phyloP scores from a whole-genome alignment of 2,888 invertebrate species.

The Epirrhoe alternata region DNA sequence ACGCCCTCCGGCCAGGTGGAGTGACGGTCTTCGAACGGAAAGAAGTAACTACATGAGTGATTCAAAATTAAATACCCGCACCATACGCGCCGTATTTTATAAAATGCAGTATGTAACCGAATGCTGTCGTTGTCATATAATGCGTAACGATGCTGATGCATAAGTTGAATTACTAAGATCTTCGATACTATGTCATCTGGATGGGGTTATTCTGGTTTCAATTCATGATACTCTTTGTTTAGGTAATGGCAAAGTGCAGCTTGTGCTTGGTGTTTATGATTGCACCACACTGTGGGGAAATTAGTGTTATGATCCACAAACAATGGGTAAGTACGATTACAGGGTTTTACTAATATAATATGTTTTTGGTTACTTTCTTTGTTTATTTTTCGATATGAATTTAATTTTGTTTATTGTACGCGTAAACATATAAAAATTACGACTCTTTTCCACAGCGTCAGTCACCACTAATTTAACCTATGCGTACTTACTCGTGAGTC shows the following conservation, averaged over 20 bases:
- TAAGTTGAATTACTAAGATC: constrained; percentile 4
- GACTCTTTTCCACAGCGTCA: no score
- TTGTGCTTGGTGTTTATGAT: constrained; percentile 32
- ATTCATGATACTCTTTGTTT: constrained; percentile 36
- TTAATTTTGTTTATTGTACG: background rate
- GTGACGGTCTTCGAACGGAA: no score
- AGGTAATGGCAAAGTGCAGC: constrained; percentile 32
- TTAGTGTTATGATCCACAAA: constrained; percentile 13
- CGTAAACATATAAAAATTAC: no score
- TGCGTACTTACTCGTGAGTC: no score
- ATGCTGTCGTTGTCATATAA: no score
- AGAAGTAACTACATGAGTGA: no score
- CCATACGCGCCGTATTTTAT: no score
- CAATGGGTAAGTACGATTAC: constrained; percentile 3
- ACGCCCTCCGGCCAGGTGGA: no score
- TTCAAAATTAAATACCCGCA: no score
- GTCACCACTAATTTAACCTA: no score
- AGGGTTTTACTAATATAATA: background rate
- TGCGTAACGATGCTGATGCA: no score
- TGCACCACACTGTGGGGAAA: constrained; percentile 10
- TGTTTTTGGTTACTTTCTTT: background rate
- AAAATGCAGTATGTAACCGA: no score
- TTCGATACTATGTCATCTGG: constrained; percentile 12
- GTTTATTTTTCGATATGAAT: background rate
- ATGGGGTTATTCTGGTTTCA: constrained; percentile 35